Conservation (phyloP, 2,888 invertebrate species). For the Cryptus viduatorius region DNA sequence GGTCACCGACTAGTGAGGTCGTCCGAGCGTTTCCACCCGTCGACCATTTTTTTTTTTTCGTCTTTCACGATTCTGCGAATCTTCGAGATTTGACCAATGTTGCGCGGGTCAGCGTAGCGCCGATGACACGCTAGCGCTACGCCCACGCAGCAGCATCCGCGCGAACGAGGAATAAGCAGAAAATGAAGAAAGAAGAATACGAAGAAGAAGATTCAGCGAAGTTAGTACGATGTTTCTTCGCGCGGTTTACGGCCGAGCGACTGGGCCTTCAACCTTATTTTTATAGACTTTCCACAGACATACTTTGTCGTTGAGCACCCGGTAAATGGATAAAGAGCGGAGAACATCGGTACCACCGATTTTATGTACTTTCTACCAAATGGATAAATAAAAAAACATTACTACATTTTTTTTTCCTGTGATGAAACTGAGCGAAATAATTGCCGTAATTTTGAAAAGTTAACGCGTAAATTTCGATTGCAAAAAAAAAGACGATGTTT, state of each 20-base stretch:
- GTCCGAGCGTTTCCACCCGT: not conserved
- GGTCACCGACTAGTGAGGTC: slow-evolving; percentile 19
- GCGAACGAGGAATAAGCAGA: slow-evolving; percentile 10
- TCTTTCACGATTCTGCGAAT: slow-evolving; percentile 12
- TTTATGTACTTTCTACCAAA: slow-evolving; percentile 26
- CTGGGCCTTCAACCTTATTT: slow-evolving; percentile 79
- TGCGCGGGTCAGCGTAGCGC: slow-evolving; percentile 75
- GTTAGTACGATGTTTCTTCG: slow-evolving; percentile 73
- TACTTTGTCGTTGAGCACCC: slow-evolving; percentile 54
- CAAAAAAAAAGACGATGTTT: not conserved
- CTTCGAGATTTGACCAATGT: slow-evolving; percentile 59
- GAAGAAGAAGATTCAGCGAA: slow-evolving; percentile 60
- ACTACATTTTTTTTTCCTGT: not conserved
- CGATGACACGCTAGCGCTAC: slow-evolving; percentile 63
- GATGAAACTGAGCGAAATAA: not conserved
- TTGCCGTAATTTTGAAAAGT: not conserved
- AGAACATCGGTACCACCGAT: slow-evolving; percentile 56
- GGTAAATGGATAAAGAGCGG: slow-evolving; percentile 61
- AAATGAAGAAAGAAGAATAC: not conserved
- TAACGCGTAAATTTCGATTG: not conserved
- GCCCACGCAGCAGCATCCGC: slow-evolving; percentile 69
- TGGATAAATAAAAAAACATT: not conserved
- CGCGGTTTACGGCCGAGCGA: slow-evolving; percentile 67
- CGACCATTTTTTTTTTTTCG: not conserved
- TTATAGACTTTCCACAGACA: slow-evolving; percentile 74